Evolutionary conservation across 2,113 vertebrate species (phyloP).

Genomic region (Ageneiosus marmoratus): DNA sequence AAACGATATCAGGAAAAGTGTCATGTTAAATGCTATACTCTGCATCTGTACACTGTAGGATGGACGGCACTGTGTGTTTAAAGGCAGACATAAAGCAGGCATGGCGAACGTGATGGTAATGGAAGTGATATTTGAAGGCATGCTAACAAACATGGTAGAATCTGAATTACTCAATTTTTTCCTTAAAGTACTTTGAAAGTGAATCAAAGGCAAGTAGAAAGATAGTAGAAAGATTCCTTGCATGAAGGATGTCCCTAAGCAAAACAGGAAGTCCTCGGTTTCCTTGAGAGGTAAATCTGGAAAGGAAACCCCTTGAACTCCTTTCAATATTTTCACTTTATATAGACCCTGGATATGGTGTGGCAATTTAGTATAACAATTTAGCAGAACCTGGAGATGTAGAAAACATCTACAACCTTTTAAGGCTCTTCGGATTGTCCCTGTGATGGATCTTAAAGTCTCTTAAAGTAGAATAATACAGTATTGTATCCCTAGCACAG

Average conservation of each 20-base stretch:
- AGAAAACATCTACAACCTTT: neutral
- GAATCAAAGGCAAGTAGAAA: neutral
- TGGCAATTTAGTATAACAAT: neutral
- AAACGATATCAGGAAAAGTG: constrained; percentile 52
- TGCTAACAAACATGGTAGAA: neutral
- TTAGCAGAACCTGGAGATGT: neutral
- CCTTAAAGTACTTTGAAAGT: neutral
- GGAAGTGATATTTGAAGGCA: neutral
- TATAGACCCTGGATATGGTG: too few relatives aligned
- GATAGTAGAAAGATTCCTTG: too few relatives aligned
- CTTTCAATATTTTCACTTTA: neutral
- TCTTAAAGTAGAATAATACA: neutral
- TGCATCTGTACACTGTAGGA: neutral
- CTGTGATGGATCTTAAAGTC: neutral
- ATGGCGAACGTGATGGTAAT: neutral
- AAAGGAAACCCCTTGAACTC: neutral
- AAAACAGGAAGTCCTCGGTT: neutral
- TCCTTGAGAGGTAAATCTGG: neutral
- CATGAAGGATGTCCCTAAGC: neutral
- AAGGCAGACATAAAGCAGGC: neutral
- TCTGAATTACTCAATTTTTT: too few relatives aligned
- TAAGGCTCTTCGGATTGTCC: neutral
- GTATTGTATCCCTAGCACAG: neutral
- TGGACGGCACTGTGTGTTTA: neutral
- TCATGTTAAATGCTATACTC: neutral